These are phyloP conservation scores for Neodontobutis hainanensis DNA, from an alignment of 2,113 vertebrate species.

Conservation along the genomic window DNA sequence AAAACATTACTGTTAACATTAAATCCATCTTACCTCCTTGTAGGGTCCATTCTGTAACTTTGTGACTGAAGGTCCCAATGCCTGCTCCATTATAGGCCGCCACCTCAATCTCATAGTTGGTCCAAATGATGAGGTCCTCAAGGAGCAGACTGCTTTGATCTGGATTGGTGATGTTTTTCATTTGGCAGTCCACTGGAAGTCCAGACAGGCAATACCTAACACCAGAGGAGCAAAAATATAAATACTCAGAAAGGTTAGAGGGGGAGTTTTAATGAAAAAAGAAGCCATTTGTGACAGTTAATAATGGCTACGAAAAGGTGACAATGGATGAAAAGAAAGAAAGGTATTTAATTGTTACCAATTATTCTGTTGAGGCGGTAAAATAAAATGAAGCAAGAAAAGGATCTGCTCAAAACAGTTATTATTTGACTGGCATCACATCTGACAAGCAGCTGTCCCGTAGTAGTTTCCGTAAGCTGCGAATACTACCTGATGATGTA, in stretches of 20 bases:
- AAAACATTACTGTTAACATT: neutral
- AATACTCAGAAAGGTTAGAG: neutral
- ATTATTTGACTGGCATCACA: slow-evolving; percentile 50
- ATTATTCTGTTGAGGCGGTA: slow-evolving; percentile 50
- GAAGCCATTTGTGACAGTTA: slow-evolving; percentile 21
- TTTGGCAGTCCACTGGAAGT: slow-evolving; percentile 96
- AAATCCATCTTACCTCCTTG: slow-evolving; percentile 86
- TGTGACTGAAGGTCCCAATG: slow-evolving; percentile 91
- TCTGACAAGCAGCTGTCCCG: slow-evolving; percentile 30
- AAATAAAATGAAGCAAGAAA: slow-evolving; percentile 49
- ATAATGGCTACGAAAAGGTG: slow-evolving; percentile 37
- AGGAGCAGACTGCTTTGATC: slow-evolving; percentile 92
- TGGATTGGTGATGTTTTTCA: slow-evolving; percentile 92
- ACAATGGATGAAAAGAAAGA: slow-evolving; percentile 47
- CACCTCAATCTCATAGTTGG: slow-evolving; percentile 98
- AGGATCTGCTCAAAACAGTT: slow-evolving; percentile 53
- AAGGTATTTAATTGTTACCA: slow-evolving; percentile 65
- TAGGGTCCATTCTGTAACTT: slow-evolving; percentile 96
- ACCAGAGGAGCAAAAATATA: slow-evolving; percentile 7
- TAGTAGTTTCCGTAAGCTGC: slow-evolving; percentile 28
- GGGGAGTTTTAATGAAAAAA: neutral
- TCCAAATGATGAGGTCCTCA: slow-evolving; percentile 99
- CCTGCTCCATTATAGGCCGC: slow-evolving; percentile 95
- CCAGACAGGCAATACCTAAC: slow-evolving; percentile 94
- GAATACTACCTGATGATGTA: slow-evolving; percentile 90